Evolutionary conservation across 2,113 vertebrate species (phyloP), one percentile per base, ranked within the genome.

Genomic region (Ibidorhyncha struthersii): DNA sequence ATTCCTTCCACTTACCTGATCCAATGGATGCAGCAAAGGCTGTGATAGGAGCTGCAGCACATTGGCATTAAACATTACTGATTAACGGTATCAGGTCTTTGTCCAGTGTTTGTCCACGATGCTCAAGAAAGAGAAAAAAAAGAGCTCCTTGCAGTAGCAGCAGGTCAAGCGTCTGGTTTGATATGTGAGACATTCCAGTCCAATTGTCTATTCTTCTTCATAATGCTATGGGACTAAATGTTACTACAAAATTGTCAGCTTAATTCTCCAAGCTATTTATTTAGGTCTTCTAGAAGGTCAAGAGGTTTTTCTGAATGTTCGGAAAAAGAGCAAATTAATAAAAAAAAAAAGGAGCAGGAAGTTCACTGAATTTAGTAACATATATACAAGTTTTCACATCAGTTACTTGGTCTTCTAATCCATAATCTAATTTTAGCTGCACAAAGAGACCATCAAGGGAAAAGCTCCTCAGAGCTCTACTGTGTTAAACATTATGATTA

Each of bases 251-350:
- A 82, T 59, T 91, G 43, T 59, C n/a, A 62, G 26, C 0, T 0
- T 62, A 66, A 74, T 45, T 82, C 27, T 66, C 22, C 26, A 72
- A 59, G 17, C n/a, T 59, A 63, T 81, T 86, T 72, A 92, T 66
- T 82, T 90, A 43, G 19, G 81, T 50, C 47, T 92, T 93, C 18
- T 27, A 76, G 78, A 96, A 97, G 77, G 80, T 43, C 69, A 96
- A 83, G 20, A 80, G 12, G 18, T 92, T 84, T 70, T 90, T 76
- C 56, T 95, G 65, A 50, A 50, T 25, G 49, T 50, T 22, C 25
- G 49, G 49, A 25, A 50, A 50, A 49, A 25, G 6, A 22, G 22
- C 49, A 50, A 50, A 50, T 25, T 49, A 49, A 50, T 11, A 25
- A 50, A 50, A 47, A 47, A 50, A 50, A 25, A 23, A 50, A 25